These are phyloP conservation scores for Ladona fulva DNA, from an alignment of 1,140 invertebrate genomes.

Conservation along the genomic window DNA sequence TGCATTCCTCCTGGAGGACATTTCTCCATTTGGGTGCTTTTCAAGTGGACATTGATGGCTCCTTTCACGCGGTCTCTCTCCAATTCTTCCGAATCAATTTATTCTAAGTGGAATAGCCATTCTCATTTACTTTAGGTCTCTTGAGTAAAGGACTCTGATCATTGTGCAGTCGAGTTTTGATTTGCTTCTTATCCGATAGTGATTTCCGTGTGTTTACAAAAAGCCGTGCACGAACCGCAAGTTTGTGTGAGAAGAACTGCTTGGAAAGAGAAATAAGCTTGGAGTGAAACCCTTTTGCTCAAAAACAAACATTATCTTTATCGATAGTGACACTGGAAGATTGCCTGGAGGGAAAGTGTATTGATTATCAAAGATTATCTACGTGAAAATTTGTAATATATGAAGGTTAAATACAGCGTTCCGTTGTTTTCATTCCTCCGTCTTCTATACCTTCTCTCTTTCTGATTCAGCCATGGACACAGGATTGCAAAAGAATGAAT, in stretches of 20 bases:
- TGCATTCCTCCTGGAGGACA: too few relatives aligned
- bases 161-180: not conserved
- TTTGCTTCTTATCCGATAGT: not conserved
- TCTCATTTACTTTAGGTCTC: not conserved
- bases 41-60: too few relatives aligned
- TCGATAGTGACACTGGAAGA: not conserved
- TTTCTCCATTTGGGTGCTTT: too few relatives aligned
- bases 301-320: not conserved
- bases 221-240: not conserved
- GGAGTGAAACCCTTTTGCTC: not conserved
- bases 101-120: too few relatives aligned
- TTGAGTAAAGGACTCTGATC: not conserved
- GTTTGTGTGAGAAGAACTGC: not conserved
- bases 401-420: not conserved
- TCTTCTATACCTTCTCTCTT: not conserved
- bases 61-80: too few relatives aligned
- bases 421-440: not conserved
- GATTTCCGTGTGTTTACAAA: not conserved
- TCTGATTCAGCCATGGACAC: too few relatives aligned
- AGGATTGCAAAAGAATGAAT: too few relatives aligned
- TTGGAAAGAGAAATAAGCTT: not conserved
- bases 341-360: not conserved
- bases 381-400: not conserved
- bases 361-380: slow-evolving; percentile 4
- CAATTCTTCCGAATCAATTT: too few relatives aligned